Percentiles rank a stretch among this genome's conserved stretches.
phyloP scores from a whole-genome alignment of 2,888 invertebrate genomes.

The Hydropsyche betteni region DNA sequence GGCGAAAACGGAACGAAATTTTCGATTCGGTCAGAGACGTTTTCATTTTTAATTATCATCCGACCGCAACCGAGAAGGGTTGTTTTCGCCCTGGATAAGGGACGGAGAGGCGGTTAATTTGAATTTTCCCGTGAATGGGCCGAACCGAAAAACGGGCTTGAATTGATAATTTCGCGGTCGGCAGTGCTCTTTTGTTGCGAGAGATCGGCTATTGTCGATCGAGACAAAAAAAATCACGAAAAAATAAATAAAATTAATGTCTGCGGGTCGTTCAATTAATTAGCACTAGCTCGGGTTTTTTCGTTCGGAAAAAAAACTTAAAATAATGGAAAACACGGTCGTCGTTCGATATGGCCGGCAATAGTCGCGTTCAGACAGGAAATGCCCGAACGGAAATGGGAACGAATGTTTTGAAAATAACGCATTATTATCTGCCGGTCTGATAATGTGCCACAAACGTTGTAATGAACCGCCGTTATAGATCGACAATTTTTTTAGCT shows the following conservation, averaged over 20 bases:
- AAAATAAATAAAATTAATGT: slow-evolving; percentile 8
- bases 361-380: slow-evolving; percentile 35
- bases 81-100: slow-evolving; percentile 20
- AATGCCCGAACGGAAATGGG: slow-evolving; percentile 37
- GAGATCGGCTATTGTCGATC: slow-evolving; percentile 18
- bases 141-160: slow-evolving; percentile 48
- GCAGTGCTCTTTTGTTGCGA: slow-evolving; percentile 44
- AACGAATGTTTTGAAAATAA: slow-evolving; percentile 40
- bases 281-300: not conserved
- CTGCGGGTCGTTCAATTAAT: slow-evolving; percentile 11
- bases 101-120: slow-evolving; percentile 50
- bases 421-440: slow-evolving; percentile 39
- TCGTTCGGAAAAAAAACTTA: not conserved
- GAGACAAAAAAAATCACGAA: not conserved
- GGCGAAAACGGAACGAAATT: not conserved
- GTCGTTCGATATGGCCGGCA: slow-evolving; percentile 31
- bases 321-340: slow-evolving; percentile 6
- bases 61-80: slow-evolving; percentile 50
- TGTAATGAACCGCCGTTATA: slow-evolving; percentile 36
- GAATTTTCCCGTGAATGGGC: slow-evolving; percentile 53
- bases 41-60: slow-evolving; percentile 32
- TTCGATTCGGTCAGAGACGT: slow-evolving; percentile 21
- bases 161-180: slow-evolving; percentile 51
- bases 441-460: slow-evolving; percentile 40
- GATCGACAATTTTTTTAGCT: not conserved